phyloP scores from a whole-genome alignment of 2,888 invertebrate genomes.

The Lasioglossum villosulum region DNA sequence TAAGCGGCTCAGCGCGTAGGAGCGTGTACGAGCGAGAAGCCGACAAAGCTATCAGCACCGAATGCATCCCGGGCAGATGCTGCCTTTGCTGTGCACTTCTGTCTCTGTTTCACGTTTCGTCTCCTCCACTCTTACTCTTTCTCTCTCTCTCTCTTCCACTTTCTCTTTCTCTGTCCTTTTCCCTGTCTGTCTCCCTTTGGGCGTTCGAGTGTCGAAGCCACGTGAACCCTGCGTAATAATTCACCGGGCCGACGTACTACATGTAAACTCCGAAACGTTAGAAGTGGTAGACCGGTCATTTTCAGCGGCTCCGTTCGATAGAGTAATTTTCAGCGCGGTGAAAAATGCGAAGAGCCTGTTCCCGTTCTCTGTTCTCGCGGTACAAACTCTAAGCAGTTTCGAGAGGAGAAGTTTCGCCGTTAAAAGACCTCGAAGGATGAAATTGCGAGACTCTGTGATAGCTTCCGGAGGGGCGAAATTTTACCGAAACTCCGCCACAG shows the following conservation, averaged over 20 bases:
- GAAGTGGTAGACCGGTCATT: conserved; percentile 36
- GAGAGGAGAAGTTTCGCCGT: background rate
- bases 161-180: conserved; percentile 18
- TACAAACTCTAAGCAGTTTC: background rate
- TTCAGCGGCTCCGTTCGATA: conserved; percentile 37
- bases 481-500: background rate
- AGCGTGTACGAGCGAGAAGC: conserved; percentile 75
- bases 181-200: background rate
- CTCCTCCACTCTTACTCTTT: conserved; percentile 43
- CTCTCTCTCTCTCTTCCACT: conserved; percentile 19
- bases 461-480: background rate
- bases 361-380: background rate
- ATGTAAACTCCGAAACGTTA: conserved; percentile 42
- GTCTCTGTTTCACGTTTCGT: conserved; percentile 52
- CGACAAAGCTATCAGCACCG: conserved; percentile 81
- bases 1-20: conserved; percentile 77
- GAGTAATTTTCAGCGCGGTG: conserved; percentile 43
- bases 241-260: conserved; percentile 53
- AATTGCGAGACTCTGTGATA: background rate
- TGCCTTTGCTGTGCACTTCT: conserved; percentile 53
- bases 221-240: conserved; percentile 67
- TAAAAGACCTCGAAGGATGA: background rate
- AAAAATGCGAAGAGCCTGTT: conserved; percentile 36
- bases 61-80: conserved; percentile 72
- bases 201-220: conserved; percentile 64